Base-by-base conservation (phyloP, 2,888 invertebrate species). In the Aplocera efformata region DNA sequence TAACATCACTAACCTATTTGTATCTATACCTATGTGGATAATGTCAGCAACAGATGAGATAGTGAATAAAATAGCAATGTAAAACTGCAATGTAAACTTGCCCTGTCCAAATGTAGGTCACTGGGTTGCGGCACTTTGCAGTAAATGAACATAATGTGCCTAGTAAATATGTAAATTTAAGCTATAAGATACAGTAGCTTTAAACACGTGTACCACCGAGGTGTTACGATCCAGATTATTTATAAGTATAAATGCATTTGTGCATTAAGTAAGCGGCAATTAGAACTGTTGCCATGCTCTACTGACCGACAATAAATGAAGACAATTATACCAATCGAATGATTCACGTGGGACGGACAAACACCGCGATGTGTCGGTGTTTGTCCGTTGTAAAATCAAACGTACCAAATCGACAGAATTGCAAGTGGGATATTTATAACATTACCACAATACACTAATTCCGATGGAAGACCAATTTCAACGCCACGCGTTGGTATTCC, bases 21-120 rank as follows among this genome's bases (percentile, higher is more conserved):
- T n/a, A n/a, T n/a, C n/a, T n/a, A n/a, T n/a, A n/a, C n/a, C n/a
- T n/a, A n/a, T n/a, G n/a, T n/a, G n/a, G n/a, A n/a, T n/a, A n/a
- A n/a, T n/a, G n/a, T n/a, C n/a, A n/a, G n/a, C n/a, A n/a, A n/a
- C n/a, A n/a, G n/a, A n/a, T n/a, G n/a, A n/a, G n/a, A n/a, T n/a
- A 17, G 13, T 5, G 5, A 17, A 17, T 17, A 17, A 17, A 17
- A 17, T 5, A 17, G 13, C 13, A 17, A 45, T 32, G 23, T 24
- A 9, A 27, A 30, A 42, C 27, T 33, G 28, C 33, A 40, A 37
- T 24, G 32, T 48, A 48, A 48, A 49, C 45, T 52, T 41, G 46
- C 48, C 51, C 42, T n/a, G n/a, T 49, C 42, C 10, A 45, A 58
- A 69, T 59, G 52, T 63, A 51, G 71, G 71, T 69, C 66, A 67